Base-by-base conservation (phyloP, 2,888 invertebrate genomes). In the Nomada ferruginata region DNA sequence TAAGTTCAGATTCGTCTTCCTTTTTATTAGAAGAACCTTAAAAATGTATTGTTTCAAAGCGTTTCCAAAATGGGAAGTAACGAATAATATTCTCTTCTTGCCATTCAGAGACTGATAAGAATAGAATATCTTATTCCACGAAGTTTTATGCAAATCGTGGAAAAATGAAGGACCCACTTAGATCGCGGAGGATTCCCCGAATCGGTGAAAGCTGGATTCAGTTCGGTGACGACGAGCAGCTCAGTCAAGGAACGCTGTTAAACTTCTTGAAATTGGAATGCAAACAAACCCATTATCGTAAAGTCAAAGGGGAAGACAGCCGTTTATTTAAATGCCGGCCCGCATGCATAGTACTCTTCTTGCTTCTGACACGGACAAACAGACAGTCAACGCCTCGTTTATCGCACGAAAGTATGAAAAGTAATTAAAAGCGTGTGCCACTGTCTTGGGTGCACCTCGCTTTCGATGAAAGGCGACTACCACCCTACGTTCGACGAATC, bases 251-350 rank as follows among this genome's bases (percentile, higher is more conserved):
- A 86, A 87, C 86, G 86, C 89, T 88, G 90, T 90, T 89, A 89
- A 89, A 90, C 89, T 91, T 91, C 88, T 92, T 89, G 87, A 89
- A 92, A 92, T 91, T 91, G 89, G 89, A 91, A 91, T 89, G 89
- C 91, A 92, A 92, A 92, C 92, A 91, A 92, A 92, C 89, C 91
- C 87, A 92, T 92, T 92, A 92, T 90, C 90, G 89, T 87, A 87
- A 91, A 92, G 91, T 90, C 90, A 92, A 91, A 90, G 87, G 89
- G 90, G 89, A 90, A 90, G 91, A 90, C 90, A 89, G 89, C 83
- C 88, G 89, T 92, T 90, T 91, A 88, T 91, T 90, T 91, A 89
- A 90, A 92, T 89, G 88, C 89, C 50, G 85, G 88, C 89, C 57
- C 87, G 88, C 87, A 85, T 89, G 88, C 85, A 81, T 75, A 81